Evolutionary conservation across 1,140 invertebrate species (phyloP), one percentile per base, ranked within the genome.

Genomic region (Lordiphosa collinella): DNA sequence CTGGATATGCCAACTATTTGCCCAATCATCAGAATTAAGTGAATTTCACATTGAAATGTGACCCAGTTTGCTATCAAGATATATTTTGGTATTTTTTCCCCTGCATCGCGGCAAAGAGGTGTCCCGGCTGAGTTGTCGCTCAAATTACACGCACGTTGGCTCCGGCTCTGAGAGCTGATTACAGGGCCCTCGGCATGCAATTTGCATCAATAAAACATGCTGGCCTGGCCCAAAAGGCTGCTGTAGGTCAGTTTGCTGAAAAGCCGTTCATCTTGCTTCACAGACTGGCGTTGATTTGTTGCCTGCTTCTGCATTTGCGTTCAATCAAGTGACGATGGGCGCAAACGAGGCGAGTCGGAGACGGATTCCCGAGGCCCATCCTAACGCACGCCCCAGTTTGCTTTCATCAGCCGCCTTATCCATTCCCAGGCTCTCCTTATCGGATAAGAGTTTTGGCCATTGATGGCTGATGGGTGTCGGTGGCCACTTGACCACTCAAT

Each of bases 121-220:
- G n/a, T 40, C 13, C 38, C 12, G 25, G 44, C 11, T 68, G 50
- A 84, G 72, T 84, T 84, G 76, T 82, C 78, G 76, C 71, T 80
- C 76, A 82, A 78, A 84, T 82, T 84, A 84, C 78, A 82, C 76
- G 78, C 76, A 84, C 67, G 62, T 46, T 47, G 55, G 41, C 65
- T 41, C 60, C 70, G 57, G 71, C 62, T 46, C 10, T 35, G 55
- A 47, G 57, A 52, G 61, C 64, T 84, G 78, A 84, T 84, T 84
- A 84, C 72, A 78, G 72, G 59, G 78, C 78, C 54, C 59, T 14
- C 64, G 68, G 72, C 72, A 65, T 82, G 51, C 78, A 84, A 84
- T 84, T 84, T 84, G 72, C 78, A 84, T 84, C 78, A 84, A 84
- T 84, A 84, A 84, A 82, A 78, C 51, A 57, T 60, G 49, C 36